phyloP scores from a whole-genome alignment of 2,888 invertebrate species.

The Mechanitis mazaeus region DNA sequence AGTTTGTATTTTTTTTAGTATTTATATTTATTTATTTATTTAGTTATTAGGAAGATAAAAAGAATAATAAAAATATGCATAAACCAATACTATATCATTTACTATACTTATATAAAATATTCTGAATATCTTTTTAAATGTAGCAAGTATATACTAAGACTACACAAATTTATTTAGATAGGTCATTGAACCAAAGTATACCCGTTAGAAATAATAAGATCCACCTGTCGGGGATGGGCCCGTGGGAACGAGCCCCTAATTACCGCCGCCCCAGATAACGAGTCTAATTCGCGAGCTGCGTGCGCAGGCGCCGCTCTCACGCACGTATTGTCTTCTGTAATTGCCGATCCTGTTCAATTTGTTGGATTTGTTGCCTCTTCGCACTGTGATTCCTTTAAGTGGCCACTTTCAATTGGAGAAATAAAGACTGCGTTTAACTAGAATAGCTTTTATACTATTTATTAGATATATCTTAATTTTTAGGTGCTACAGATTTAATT shows the following conservation, averaged over 20 bases:
- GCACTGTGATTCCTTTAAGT: slow-evolving; percentile 74
- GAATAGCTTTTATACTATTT: slow-evolving; percentile 15
- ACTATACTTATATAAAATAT: no score
- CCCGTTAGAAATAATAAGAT: slow-evolving; percentile 35
- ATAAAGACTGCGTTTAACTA: slow-evolving; percentile 57
- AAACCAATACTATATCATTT: no score
- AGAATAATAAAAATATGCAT: no score
- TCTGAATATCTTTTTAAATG: no score
- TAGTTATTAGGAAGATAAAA: no score
- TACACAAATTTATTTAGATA: slow-evolving; percentile 9
- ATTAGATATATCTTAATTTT: background rate
- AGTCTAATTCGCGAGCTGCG: slow-evolving; percentile 74
- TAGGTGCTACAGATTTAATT: background rate
- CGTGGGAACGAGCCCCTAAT: slow-evolving; percentile 73
- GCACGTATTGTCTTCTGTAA: slow-evolving; percentile 76
- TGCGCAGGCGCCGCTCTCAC: slow-evolving; percentile 70
- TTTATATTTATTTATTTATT: background rate
- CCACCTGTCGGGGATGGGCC: slow-evolving; percentile 47
- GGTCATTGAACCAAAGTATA: slow-evolving; percentile 23
- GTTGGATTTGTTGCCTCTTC: slow-evolving; percentile 66
- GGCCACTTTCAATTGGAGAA: slow-evolving; percentile 72
- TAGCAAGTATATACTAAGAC: background rate
- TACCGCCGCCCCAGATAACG: slow-evolving; percentile 66
- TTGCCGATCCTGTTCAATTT: slow-evolving; percentile 76
- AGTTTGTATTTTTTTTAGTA: background rate